Conservation (phyloP, 2,888 invertebrate genomes). For the Drosophila emarginata region DNA sequence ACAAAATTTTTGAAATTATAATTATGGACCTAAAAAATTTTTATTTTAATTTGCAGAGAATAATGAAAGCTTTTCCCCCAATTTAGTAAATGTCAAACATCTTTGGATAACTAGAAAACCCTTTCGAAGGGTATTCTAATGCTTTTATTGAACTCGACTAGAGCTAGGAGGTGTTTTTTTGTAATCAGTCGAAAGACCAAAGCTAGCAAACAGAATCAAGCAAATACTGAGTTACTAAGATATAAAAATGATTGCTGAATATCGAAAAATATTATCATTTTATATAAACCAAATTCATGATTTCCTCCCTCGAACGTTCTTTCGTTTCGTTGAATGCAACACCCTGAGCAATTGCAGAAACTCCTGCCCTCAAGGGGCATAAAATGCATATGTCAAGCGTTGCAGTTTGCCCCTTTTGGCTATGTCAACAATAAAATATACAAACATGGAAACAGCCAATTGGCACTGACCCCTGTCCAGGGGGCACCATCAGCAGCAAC, state of each 20-base stretch:
- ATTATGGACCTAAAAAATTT: too few species aligned
- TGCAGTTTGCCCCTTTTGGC: constrained; percentile 53
- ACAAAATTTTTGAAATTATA: too few species aligned
- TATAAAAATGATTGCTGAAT: background rate
- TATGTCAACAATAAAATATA: constrained; percentile 5
- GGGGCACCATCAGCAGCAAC: background rate
- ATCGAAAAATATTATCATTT: background rate
- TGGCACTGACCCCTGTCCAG: constrained; percentile 62
- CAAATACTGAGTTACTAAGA: background rate
- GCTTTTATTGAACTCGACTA: constrained; percentile 41
- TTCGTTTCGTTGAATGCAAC: constrained; percentile 27
- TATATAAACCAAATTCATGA: background rate
- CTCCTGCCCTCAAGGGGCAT: constrained; percentile 30
- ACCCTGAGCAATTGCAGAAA: constrained; percentile 28
- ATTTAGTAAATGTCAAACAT: too few species aligned
- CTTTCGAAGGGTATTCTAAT: background rate
- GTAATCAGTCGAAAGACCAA: constrained; percentile 24
- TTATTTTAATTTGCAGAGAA: too few species aligned
- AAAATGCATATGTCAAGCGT: constrained; percentile 52
- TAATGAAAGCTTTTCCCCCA: too few species aligned
- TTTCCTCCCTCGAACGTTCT: background rate
- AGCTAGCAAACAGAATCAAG: background rate
- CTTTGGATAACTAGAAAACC: background rate
- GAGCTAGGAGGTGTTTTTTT: constrained; percentile 28
- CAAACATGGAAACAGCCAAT: constrained; percentile 56